phyloP scores from a whole-genome alignment of 2,113 vertebrate genomes.

The Scytalopus superciliaris region DNA sequence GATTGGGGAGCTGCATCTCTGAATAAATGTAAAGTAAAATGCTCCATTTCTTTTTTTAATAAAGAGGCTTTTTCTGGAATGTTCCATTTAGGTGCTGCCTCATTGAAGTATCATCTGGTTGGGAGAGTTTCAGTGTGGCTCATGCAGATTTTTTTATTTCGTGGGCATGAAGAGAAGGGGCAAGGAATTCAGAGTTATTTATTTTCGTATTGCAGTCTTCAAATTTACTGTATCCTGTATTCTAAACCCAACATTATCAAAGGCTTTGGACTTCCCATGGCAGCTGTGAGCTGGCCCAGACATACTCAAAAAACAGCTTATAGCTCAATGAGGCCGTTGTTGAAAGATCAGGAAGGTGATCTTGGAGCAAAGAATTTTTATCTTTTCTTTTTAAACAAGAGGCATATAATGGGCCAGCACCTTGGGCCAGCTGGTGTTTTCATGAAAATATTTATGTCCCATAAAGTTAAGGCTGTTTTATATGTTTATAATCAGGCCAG shows the following conservation, averaged over 20 bases:
- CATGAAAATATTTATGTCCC: not conserved
- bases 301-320: not conserved
- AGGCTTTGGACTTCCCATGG: not conserved
- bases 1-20: constrained; percentile 37
- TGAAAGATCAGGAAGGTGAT: not conserved
- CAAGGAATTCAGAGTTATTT: not conserved
- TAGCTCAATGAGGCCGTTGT: not conserved
- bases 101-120: not conserved
- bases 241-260: not conserved
- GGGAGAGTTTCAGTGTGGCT: constrained; percentile 33
- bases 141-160: constrained; percentile 1
- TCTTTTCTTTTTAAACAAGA: not conserved
- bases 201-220: not conserved
- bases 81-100: constrained; percentile 9
- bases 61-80: constrained; percentile 33
- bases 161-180: not conserved
- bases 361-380: not conserved
- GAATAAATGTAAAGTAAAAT: constrained; percentile 40
- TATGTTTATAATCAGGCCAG: not conserved
- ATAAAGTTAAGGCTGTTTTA: not conserved
- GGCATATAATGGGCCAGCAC: not conserved
- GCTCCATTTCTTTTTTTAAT: constrained; percentile 39
- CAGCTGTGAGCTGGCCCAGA: not conserved
- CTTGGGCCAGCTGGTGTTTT: not conserved
- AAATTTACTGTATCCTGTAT: not conserved